Evolutionary conservation across 2,888 invertebrate genomes (phyloP).

Genomic region (Monoplex corrugatus): DNA sequence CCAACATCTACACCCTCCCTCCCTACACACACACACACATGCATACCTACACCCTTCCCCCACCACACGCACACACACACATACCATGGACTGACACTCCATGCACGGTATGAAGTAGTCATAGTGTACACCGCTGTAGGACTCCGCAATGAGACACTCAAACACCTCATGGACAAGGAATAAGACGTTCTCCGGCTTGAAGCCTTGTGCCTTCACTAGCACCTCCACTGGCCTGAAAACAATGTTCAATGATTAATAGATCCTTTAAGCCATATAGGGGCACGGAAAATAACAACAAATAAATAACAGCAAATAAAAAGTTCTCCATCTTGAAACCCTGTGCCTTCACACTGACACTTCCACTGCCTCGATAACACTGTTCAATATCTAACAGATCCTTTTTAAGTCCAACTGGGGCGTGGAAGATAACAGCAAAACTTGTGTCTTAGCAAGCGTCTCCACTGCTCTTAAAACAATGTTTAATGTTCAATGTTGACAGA

Average conservation of each 20-base stretch:
- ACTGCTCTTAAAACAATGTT: no score
- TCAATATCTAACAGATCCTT: no score
- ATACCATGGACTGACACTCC: constrained; percentile 76
- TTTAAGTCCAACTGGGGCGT: no score
- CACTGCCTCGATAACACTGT: no score
- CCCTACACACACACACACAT: no score
- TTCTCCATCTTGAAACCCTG: background rate
- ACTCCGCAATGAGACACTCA: constrained; percentile 78
- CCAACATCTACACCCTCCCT: background rate
- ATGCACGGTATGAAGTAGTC: constrained; percentile 79
- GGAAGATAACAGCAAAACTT: no score
- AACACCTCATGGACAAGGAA: constrained; percentile 80
- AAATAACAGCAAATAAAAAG: background rate
- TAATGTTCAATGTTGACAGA: no score
- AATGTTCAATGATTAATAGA: background rate
- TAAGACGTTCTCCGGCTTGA: constrained; percentile 79
- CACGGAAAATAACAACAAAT: no score
- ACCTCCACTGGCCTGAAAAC: constrained; percentile 68
- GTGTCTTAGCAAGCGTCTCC: no score
- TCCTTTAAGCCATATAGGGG: background rate
- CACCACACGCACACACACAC: background rate
- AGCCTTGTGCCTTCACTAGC: constrained; percentile 76
- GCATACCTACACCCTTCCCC: background rate
- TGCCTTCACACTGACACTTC: background rate
- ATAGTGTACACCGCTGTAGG: constrained; percentile 79